Percentiles rank a stretch among this genome's conserved stretches.
Conservation (phyloP, 2,888 invertebrate genomes). For the Standfussiana lucernea region DNA sequence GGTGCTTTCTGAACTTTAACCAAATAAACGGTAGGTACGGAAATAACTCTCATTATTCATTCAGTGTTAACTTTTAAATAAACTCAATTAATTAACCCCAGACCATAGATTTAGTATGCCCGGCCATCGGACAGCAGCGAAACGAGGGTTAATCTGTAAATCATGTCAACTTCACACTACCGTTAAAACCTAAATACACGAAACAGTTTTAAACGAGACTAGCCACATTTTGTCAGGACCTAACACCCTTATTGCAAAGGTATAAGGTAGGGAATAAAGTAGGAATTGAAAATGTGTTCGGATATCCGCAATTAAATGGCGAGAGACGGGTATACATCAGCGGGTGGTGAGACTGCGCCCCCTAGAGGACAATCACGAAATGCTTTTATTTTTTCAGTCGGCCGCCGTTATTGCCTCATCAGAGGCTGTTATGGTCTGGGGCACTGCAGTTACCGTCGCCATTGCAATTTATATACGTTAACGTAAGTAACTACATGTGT, state of each 20-base stretch:
- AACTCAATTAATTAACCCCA: constrained; percentile 42
- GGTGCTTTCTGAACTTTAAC: not conserved
- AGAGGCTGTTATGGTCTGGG: constrained; percentile 78
- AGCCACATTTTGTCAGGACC: constrained; percentile 21
- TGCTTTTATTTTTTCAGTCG: constrained; percentile 87
- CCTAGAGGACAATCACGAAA: constrained; percentile 84
- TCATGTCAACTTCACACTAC: constrained; percentile 65
- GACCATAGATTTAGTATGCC: constrained; percentile 44
- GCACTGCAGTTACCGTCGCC: constrained; percentile 73
- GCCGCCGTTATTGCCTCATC: constrained; percentile 85
- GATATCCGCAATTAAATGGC: constrained; percentile 78
- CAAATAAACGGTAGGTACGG: not conserved
- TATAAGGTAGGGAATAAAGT: constrained; percentile 49
- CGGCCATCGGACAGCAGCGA: constrained; percentile 29
- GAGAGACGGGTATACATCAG: constrained; percentile 71
- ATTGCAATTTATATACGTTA: constrained; percentile 67
- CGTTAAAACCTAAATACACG: constrained; percentile 60
- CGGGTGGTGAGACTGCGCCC: constrained; percentile 70
- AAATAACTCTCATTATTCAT: constrained; percentile 28
- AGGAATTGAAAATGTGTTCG: constrained; percentile 62
- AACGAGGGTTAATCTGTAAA: constrained; percentile 64
- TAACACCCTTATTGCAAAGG: constrained; percentile 48
- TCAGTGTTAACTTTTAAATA: constrained; percentile 29
- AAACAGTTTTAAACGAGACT: constrained; percentile 61
- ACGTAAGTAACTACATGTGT: constrained; percentile 59